Conservation (phyloP, 53 echinoderm and acorn worm genomes). For the Paracentrotus lividus region DNA sequence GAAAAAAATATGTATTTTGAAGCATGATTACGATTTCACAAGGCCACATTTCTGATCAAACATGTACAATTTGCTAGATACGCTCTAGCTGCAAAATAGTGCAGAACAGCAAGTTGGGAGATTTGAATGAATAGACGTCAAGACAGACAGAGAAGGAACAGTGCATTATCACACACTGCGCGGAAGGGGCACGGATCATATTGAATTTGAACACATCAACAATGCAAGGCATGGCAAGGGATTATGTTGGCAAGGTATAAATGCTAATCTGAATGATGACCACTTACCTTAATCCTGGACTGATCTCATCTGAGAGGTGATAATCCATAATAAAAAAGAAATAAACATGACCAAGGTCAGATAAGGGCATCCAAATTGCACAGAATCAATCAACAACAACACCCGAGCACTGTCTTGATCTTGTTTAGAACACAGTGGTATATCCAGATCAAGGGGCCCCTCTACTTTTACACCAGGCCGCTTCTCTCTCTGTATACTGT, state of each 20-base stretch:
- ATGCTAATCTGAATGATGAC: not conserved
- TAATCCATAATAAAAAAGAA: slow-evolving; percentile 64
- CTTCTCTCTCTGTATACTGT: slow-evolving; percentile 25
- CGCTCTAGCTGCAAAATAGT: not conserved
- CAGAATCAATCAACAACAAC: slow-evolving; percentile 51
- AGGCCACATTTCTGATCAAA: not conserved
- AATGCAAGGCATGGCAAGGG: not conserved
- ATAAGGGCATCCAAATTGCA: slow-evolving; percentile 44
- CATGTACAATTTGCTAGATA: not conserved
- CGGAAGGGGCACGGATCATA: not conserved
- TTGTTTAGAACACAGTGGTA: slow-evolving; percentile 38
- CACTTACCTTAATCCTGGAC: slow-evolving; percentile 51
- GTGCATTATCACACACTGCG: not conserved
- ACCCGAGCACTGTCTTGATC: slow-evolving; percentile 17
- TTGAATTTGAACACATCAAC: slow-evolving; percentile 43
- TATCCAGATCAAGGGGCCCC: slow-evolving; percentile 63
- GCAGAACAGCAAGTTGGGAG: not conserved
- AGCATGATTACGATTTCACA: not conserved
- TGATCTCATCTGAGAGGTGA: slow-evolving; percentile 60
- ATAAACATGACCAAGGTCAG: slow-evolving; percentile 62
- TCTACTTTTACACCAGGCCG: slow-evolving; percentile 1
- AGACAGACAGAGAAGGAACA: not conserved
- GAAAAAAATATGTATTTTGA: too few species aligned
- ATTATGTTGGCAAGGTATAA: slow-evolving; percentile 8
- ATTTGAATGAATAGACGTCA: not conserved